Percentiles rank a stretch among this genome's conserved stretches.
Conservation (phyloP, 2,113 vertebrate genomes). For the Peromyscus californicus region DNA sequence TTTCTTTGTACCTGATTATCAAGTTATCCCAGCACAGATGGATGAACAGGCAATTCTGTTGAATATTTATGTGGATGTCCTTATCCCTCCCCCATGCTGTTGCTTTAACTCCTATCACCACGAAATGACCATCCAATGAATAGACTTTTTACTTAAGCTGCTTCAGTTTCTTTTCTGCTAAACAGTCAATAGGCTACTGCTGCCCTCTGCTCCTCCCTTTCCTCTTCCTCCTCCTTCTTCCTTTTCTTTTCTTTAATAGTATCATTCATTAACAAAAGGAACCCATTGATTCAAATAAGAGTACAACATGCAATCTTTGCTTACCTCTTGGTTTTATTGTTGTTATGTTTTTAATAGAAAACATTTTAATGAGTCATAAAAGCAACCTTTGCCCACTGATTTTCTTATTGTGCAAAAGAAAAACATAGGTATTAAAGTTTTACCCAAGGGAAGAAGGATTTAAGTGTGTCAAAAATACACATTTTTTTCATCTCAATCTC, state of each 20-base stretch:
- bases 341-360: slow-evolving; percentile 77
- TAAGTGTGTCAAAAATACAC: slow-evolving; percentile 71
- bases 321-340: slow-evolving; percentile 75
- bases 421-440: slow-evolving; percentile 82
- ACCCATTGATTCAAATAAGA: slow-evolving; percentile 88
- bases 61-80: background rate
- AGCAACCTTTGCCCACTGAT: slow-evolving; percentile 83
- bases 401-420: slow-evolving; percentile 84
- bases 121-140: background rate
- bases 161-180: background rate
- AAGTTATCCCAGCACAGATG: background rate
- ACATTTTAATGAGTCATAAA: slow-evolving; percentile 80
- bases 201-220: background rate
- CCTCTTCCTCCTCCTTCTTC: background rate
- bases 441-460: slow-evolving; percentile 68
- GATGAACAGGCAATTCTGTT: too few relatives aligned
- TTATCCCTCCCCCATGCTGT: background rate
- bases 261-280: slow-evolving; percentile 88
- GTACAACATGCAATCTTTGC: slow-evolving; percentile 88
- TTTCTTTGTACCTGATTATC: background rate
- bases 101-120: background rate
- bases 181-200: background rate
- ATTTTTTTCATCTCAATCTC: slow-evolving; percentile 24
- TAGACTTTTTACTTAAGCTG: background rate
- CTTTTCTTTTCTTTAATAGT: background rate